These are phyloP conservation scores for Hirtodrosophila confusa DNA, from an alignment of 2,888 invertebrate genomes.

Conservation along the genomic window DNA sequence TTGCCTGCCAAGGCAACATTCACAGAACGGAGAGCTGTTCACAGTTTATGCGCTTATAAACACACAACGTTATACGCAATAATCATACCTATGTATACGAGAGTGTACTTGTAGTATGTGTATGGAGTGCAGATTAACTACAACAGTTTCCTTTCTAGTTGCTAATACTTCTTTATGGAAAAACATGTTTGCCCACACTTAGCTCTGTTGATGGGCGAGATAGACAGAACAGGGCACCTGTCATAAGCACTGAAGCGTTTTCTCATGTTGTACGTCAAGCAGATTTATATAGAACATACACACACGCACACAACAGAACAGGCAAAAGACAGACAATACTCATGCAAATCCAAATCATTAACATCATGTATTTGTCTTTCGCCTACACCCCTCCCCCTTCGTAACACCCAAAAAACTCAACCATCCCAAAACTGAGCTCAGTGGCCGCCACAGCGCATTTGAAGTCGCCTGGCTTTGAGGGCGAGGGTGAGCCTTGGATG, in stretches of 20 bases:
- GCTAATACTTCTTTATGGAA: constrained; percentile 50
- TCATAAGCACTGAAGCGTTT: constrained; percentile 58
- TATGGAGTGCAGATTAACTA: constrained; percentile 24
- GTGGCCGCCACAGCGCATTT: constrained; percentile 82
- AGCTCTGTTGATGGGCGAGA: constrained; percentile 5
- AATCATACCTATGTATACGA: constrained; percentile 6
- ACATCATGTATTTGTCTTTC: constrained; percentile 60
- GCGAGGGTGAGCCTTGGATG: constrained; percentile 81
- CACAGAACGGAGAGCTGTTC: constrained; percentile 35
- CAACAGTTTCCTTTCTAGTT: constrained; percentile 48
- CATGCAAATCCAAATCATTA: constrained; percentile 52
- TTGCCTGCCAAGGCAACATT: constrained; percentile 24
- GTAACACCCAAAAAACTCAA: constrained; percentile 1
- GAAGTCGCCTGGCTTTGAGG: constrained; percentile 65
- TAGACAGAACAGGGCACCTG: constrained; percentile 37
- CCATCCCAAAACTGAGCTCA: constrained; percentile 54
- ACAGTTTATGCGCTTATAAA: constrained; percentile 48
- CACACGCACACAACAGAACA: constrained; percentile 6
- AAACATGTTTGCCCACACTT: constrained; percentile 41
- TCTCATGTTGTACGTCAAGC: constrained; percentile 54
- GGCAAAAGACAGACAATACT: constrained; percentile 1
- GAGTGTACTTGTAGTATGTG: constrained; percentile 1
- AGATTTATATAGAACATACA: constrained; percentile 19
- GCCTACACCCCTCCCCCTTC: constrained; percentile 24
- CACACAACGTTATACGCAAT: constrained; percentile 36